Percentiles rank a stretch among this genome's conserved stretches.
These are phyloP conservation scores for Cyanoliseus patagonus DNA, from an alignment of 2,113 vertebrate genomes.

Conservation along the genomic window DNA sequence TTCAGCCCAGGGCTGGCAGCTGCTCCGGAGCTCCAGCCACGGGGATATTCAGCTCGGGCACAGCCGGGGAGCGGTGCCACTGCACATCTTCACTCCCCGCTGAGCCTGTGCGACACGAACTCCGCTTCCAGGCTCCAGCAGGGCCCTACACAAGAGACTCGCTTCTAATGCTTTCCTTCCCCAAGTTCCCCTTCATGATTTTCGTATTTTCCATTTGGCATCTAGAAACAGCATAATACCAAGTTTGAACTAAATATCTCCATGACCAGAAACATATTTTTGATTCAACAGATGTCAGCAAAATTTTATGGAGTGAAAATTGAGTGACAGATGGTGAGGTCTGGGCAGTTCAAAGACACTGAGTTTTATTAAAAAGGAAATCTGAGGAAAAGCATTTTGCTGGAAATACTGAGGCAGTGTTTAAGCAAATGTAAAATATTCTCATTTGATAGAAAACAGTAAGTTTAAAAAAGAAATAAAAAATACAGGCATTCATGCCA, in stretches of 20 bases:
- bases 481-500: neutral
- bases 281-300: constrained; percentile 69
- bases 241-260: constrained; percentile 34
- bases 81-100: neutral
- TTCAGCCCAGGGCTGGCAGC: neutral
- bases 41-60: neutral
- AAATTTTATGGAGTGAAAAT: constrained; percentile 66
- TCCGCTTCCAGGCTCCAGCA: rapidly evolving
- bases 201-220: neutral
- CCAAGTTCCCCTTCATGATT: neutral
- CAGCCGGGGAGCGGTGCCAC: neutral
- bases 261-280: constrained; percentile 47
- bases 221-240: neutral
- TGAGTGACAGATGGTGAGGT: constrained; percentile 64
- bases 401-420: constrained; percentile 44
- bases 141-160: neutral
- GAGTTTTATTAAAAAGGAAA: constrained; percentile 55
- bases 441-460: constrained; percentile 17
- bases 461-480: neutral
- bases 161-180: neutral
- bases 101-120: neutral
- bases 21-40: rapidly evolving
- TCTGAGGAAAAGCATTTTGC: constrained; percentile 38
- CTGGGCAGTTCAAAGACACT: constrained; percentile 42
- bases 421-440: constrained; percentile 35